Evolutionary conservation across 1,140 invertebrate species (phyloP), one percentile per base, ranked within the genome.

Genomic region (Drosophila azteca): DNA sequence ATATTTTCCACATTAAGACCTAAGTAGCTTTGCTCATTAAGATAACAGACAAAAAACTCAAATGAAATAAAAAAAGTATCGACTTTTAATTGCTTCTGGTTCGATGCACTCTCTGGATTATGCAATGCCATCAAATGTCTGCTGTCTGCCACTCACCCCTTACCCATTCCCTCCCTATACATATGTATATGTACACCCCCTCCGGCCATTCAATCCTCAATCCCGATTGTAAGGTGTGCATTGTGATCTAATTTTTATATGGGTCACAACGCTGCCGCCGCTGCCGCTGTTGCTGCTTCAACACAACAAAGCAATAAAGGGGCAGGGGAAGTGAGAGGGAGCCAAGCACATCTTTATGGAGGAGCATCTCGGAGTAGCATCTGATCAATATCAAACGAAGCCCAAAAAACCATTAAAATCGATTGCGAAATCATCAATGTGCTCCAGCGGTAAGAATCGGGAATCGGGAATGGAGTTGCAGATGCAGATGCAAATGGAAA

Each of bases 21-120:
- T 80, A 81, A 80, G 77, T 80, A 80, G 77, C 77, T 80, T 80
- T 80, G 53, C 66, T 80, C 78, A 80, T 80, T 80, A 80, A 80
- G 77, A 80, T 80, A 71, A 71, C 61, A 63, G 26, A 49, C 24
- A 11, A 46, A 44, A 53, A 45, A 59, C 22, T n/a, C 3, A 17
- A 4, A 48, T 3, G 15, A 8, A 22, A 58, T 7, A 41, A 11
- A 29, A 29, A 53, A 43, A 41, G 55, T 76, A 70, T 79, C 44
- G 53, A 61, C 52, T 74, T 71, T 79, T 76, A 80, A 80, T 80
- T 80, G 62, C 71, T 57, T 20, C 39, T 39, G 35, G 35, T 13
- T 39, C 35, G 35, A 39, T 39, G 35, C 35, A 39, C 35, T 69
- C 22, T 20, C 52, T 54, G 64, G 78, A 77, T 81, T 80, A 80